Evolutionary conservation across 1,140 invertebrate species (phyloP), one percentile per base, ranked within the genome.

Genomic region (Ceratoteleas bidentatus): DNA sequence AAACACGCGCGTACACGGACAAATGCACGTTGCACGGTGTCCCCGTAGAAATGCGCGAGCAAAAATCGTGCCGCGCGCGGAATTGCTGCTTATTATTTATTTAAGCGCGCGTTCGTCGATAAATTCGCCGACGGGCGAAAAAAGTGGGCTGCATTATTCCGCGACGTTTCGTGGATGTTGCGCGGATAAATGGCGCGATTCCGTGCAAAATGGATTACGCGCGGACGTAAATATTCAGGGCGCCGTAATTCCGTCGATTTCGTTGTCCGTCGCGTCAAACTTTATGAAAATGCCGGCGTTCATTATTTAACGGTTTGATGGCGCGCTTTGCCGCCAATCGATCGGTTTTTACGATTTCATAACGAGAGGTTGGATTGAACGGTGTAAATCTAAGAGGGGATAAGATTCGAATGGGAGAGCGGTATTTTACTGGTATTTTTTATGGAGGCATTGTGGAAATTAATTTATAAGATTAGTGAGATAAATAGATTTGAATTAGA

Each of bases 71-170:
- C 68, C 13, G 16, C 66, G 52, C 50, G 40, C 64, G 9, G 66
- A 53, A 72, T 62, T 61, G 57, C 56, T 70, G 56, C 57, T 72
- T 62, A 72, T 72, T 54, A 72, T 54, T 72, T 72, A 61, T 72
- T 72, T 54, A 72, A 54, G 50, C 68, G 47, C 52, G 61, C 45
- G 66, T 54, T 47, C 36, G 57, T 47, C 68, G 38, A 72, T 72
- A 61, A 69, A 69, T 69, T 69, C 54, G 33, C 40, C 33, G 32
- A 43, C 40, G 50, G 8, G 60, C 34, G 33, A 16, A 36, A 66
- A 54, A 66, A 66, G 24, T 66, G 40, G 24, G 52, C 52, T 38
- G 49, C 54, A 16, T 40, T 57, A 64, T 50, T 62, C 13, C 13
- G 45, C 36, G 36, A 47, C n/a, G 13, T 47, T 50, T 50, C 11